Evolutionary conservation across 2,797 vertebrate species (phyloP).

Genomic region (Rhincodon typus): DNA sequence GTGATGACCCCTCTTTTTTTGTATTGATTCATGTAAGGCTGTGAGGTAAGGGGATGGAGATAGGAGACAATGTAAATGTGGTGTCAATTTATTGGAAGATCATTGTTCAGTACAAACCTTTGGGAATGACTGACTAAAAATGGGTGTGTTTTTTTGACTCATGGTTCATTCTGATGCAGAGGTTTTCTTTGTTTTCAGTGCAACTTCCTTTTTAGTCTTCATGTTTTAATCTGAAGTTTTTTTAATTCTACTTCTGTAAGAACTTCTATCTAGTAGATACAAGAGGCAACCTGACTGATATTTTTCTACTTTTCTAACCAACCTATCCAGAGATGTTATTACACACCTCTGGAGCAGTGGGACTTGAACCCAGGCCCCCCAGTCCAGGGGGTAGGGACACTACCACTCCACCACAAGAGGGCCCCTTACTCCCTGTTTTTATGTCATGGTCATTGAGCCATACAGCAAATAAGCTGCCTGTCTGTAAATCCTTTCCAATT

Average conservation of each 20-base stretch:
- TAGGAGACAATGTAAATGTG: background rate
- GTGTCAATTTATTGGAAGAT: background rate
- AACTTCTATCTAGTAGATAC: background rate
- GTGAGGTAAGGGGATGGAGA: background rate
- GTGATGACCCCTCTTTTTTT: background rate
- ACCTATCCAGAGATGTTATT: too few relatives aligned
- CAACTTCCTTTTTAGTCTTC: background rate
- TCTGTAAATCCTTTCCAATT: too few relatives aligned
- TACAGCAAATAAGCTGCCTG: too few relatives aligned
- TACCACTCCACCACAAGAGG: background rate
- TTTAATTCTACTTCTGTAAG: background rate
- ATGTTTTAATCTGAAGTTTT: background rate
- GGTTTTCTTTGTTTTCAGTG: background rate
- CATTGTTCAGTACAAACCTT: background rate
- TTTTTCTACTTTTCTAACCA: too few relatives aligned
- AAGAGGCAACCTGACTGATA: too few relatives aligned
- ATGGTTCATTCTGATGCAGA: background rate
- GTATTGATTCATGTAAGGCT: background rate
- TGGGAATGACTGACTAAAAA: background rate
- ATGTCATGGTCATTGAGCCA: too few relatives aligned
- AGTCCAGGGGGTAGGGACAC: too few relatives aligned
- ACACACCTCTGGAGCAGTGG: too few relatives aligned
- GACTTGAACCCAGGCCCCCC: too few relatives aligned
- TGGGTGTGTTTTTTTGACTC: background rate
- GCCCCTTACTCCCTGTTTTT: too few relatives aligned